These are phyloP conservation scores for Temnothorax nylanderi DNA, from an alignment of 1,140 invertebrate species.

Conservation along the genomic window DNA sequence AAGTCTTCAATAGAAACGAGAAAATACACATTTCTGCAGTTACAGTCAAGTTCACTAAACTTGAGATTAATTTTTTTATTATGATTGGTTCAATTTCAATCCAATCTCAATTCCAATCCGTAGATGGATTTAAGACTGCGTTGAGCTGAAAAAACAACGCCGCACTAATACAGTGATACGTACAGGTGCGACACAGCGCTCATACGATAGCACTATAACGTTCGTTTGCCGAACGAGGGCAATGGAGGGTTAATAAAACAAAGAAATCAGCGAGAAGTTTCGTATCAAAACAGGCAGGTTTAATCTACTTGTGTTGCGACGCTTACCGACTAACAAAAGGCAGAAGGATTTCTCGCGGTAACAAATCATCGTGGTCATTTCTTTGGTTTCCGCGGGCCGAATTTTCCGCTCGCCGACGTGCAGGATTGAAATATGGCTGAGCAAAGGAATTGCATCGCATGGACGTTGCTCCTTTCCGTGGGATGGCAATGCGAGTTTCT, in stretches of 20 bases:
- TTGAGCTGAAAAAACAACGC: no score
- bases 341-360: conserved; percentile 36
- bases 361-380: conserved; percentile 58
- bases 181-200: no score
- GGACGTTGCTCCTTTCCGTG: background rate
- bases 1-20: background rate
- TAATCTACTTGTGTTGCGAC: conserved; percentile 37
- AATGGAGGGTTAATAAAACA: background rate
- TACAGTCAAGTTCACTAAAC: background rate
- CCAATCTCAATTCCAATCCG: no score
- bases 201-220: no score
- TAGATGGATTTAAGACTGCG: no score
- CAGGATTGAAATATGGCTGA: conserved; percentile 55
- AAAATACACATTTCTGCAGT: background rate
- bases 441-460: conserved; percentile 45
- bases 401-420: conserved; percentile 57
- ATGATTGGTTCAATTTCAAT: no score
- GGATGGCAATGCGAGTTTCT: conserved; percentile 14
- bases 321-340: conserved; percentile 44
- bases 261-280: conserved; percentile 20
- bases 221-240: no score
- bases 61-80: no score
- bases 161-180: no score
- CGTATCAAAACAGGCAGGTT: conserved; percentile 14
- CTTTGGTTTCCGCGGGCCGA: conserved; percentile 42